These are phyloP conservation scores for Cryptus armator DNA, from an alignment of 2,888 invertebrate species.

Conservation along the genomic window DNA sequence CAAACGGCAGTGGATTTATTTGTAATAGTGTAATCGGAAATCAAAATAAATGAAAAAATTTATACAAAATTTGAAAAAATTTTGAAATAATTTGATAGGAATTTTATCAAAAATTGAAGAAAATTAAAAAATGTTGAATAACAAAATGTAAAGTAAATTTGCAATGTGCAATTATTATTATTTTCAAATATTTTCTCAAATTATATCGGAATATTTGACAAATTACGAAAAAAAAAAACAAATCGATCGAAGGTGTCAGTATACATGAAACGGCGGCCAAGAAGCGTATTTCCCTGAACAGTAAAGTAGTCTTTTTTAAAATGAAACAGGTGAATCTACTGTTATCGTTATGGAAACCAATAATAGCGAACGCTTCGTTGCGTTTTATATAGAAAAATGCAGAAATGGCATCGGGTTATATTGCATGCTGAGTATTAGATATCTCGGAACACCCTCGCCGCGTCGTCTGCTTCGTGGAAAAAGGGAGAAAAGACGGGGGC, in stretches of 20 bases:
- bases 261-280: not conserved
- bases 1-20: no score
- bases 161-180: no score
- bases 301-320: constrained; percentile 47
- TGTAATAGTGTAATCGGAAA: no score
- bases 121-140: not conserved
- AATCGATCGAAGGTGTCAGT: not conserved
- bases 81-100: no score
- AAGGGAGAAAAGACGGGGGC: not conserved
- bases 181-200: no score
- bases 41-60: no score
- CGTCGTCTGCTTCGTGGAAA: not conserved
- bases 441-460: constrained; percentile 42
- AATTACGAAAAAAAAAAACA: constrained; percentile 13
- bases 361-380: constrained; percentile 52
- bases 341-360: constrained; percentile 52
- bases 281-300: constrained; percentile 6
- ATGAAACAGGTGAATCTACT: constrained; percentile 66
- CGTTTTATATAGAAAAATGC: constrained; percentile 64
- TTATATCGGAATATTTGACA: not conserved
- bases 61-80: no score
- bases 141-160: no score
- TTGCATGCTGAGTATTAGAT: constrained; percentile 57
- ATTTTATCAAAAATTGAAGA: no score
- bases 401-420: constrained; percentile 56